Conservation (phyloP, 2,888 invertebrate species). For the Rambutsinella grinnellia region DNA sequence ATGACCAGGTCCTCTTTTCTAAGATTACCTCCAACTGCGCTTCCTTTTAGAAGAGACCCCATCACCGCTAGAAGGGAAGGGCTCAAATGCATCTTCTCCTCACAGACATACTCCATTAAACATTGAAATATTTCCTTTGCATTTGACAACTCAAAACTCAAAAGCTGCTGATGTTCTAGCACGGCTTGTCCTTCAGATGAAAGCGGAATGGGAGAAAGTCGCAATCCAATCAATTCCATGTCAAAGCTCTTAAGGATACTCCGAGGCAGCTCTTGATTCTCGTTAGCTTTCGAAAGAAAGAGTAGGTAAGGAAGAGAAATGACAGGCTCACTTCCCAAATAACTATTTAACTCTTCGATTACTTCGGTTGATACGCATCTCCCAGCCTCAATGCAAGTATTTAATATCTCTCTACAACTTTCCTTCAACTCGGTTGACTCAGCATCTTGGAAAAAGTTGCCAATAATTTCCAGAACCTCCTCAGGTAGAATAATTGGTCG, state of each 20-base stretch:
- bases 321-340: neutral
- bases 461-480: neutral
- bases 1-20: slow-evolving; percentile 1
- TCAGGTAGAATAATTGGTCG: neutral
- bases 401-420: neutral
- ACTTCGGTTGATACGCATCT: neutral
- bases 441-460: neutral
- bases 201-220: neutral
- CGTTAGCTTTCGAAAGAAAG: neutral
- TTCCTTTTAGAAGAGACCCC: neutral
- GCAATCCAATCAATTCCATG: slow-evolving; percentile 13
- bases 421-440: slow-evolving; percentile 1
- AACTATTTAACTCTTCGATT: slow-evolving; percentile 1
- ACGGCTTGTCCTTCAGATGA: neutral
- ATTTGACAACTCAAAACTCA: neutral
- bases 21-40: neutral
- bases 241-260: slow-evolving; percentile 11
- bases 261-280: slow-evolving; percentile 14
- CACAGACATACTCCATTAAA: neutral
- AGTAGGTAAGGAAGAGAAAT: neutral
- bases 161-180: neutral
- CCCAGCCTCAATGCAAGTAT: neutral
- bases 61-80: slow-evolving; percentile 1
- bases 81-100: neutral
- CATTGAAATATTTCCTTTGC: neutral